These are phyloP conservation scores for Drosophila sp. DNA, from an alignment of 1,140 invertebrate genomes.

Conservation along the genomic window DNA sequence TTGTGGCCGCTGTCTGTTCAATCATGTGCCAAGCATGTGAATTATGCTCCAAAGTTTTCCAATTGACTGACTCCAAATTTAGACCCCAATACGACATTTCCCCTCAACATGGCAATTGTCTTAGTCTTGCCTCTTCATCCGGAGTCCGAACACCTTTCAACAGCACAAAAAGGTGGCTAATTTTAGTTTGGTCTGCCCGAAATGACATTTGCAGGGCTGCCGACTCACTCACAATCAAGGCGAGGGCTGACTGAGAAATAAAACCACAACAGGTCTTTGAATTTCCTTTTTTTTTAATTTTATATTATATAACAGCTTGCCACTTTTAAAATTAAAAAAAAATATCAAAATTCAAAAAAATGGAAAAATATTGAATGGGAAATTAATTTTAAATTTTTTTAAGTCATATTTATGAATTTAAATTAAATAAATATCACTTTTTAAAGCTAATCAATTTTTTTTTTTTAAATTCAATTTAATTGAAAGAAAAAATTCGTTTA, in stretches of 20 bases:
- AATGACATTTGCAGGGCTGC: constrained; percentile 71
- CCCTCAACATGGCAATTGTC: constrained; percentile 1
- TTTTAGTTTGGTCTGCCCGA: constrained; percentile 62
- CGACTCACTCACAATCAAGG: constrained; percentile 3
- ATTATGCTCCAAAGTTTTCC: constrained; percentile 66
- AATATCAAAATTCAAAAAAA: too few species aligned
- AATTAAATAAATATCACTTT: too few species aligned
- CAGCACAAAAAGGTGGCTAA: constrained; percentile 53
- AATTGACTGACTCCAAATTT: constrained; percentile 64
- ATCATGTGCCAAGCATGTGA: constrained; percentile 64
- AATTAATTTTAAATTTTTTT: too few species aligned
- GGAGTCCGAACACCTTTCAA: constrained; percentile 56
- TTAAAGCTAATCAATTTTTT: too few species aligned
- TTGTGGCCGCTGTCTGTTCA: constrained; percentile 22
- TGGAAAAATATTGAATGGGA: too few species aligned
- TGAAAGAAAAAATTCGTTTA: too few species aligned
- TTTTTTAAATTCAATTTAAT: too few species aligned
- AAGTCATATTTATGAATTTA: too few species aligned
- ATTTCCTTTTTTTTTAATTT: neutral
- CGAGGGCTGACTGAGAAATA: constrained; percentile 17
- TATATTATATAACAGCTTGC: too few species aligned
- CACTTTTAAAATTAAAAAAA: too few species aligned
- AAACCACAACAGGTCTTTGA: neutral
- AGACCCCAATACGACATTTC: constrained; percentile 31
- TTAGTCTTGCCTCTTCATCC: neutral